A percentile compares a stretch with the other conserved stretches of the same genome.
Conservation (phyloP, 2,797 vertebrate species). For the Leptoclinus maculatus region DNA sequence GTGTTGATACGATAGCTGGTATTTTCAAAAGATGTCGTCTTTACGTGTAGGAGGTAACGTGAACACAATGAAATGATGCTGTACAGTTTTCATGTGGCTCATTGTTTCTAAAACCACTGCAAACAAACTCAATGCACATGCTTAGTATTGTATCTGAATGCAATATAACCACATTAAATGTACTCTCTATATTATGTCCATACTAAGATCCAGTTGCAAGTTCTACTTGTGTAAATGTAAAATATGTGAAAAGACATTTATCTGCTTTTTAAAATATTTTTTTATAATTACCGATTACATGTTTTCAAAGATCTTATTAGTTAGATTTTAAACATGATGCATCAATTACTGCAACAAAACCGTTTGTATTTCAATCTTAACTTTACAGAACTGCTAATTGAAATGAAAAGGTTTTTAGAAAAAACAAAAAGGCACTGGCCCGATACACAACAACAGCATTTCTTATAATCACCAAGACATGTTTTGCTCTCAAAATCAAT, state of each 20-base stretch:
- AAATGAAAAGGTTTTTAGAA: not conserved
- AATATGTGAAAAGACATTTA: not conserved
- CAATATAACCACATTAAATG: not conserved
- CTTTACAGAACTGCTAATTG: not conserved
- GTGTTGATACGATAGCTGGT: not conserved
- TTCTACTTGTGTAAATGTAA: not conserved
- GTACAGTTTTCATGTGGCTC: not conserved
- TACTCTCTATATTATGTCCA: not conserved
- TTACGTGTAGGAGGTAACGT: not conserved
- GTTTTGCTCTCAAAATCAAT: constrained; percentile 16
- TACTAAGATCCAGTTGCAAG: not conserved
- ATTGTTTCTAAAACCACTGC: not conserved
- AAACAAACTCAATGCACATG: not conserved
- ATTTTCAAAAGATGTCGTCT: not conserved
- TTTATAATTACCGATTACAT: not conserved
- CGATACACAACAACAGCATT: not conserved
- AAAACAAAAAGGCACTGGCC: not conserved
- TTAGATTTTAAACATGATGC: not conserved
- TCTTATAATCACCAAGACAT: not conserved
- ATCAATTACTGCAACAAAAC: not conserved
- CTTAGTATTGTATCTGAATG: not conserved
- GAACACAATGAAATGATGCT: not conserved
- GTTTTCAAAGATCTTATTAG: not conserved
- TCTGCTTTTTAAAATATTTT: not conserved
- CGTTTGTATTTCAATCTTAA: not conserved